Base-by-base conservation (phyloP, 1,140 invertebrate genomes). In the Leptinotarsa defecta region DNA sequence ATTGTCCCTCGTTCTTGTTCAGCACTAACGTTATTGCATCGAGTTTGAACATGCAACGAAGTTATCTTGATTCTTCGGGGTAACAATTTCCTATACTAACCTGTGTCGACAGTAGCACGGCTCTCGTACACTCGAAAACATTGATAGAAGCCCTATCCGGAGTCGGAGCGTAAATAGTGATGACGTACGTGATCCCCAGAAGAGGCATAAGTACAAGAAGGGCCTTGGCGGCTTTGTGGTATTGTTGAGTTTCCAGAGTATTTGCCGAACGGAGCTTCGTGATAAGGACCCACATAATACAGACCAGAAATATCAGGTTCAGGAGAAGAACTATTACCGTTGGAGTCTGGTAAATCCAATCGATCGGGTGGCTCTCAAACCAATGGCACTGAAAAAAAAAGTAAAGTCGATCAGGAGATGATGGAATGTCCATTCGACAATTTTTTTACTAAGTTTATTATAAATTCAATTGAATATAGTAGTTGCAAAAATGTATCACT, bases 231-330 rank as follows among this genome's bases (percentile, higher is more conserved):
- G 95, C 95, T 85, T 96, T 97, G 63, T 93, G 87, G 85, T 94
- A 95, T 84, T 97, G 95, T 78, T 95, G 92, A 0, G 94, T 95
- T 86, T 97, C 95, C 22, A 92, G 87, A 0, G 91, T 95, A 80
- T 94, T 95, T 8, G 94, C 93, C 3, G 94, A 95, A 68, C 94
- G 90, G 15, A 97, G 88, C 84, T 98, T 97, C 11, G 95, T 98
- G 79, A 98, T 96, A 64, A 98, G 87, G 79, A 95, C 95, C 94
- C 95, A 96, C 93, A 98, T 96, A 79, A 98, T 97, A 85, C 92
- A 92, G 79, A 92, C 88, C 27, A 98, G 91, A 86, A 98, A 97
- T 71, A 96, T 88, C 2, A 96, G 89, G 85, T 98, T 98, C 43
- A 94, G 86, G 69, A 92, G 89, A 3, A 95, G 87, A 17, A 94